These are phyloP conservation scores for Propithecus deckenii DNA, from an alignment of 2,797 vertebrate species.

Conservation along the genomic window DNA sequence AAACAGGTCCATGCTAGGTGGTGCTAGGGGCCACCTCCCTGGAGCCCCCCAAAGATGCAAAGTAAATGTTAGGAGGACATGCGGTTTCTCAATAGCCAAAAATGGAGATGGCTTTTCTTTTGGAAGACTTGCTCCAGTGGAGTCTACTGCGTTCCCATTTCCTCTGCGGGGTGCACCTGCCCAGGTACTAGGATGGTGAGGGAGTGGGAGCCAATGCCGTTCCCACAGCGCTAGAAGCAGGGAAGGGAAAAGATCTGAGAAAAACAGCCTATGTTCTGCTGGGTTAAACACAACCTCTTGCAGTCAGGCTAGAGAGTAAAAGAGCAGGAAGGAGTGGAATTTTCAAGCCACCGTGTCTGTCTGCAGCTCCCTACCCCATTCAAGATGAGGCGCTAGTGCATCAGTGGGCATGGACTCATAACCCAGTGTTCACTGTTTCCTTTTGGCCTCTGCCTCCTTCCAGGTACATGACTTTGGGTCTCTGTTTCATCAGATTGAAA, in stretches of 20 bases:
- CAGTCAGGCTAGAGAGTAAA: not conserved
- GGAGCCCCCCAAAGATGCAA: slow-evolving; percentile 21
- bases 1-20: not conserved
- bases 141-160: too few relatives aligned
- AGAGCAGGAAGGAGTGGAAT: not conserved
- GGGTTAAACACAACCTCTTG: not conserved
- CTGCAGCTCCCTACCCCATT: not conserved
- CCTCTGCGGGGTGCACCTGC: not conserved
- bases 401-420: not conserved
- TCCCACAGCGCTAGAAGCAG: not conserved
- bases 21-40: not conserved
- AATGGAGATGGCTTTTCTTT: not conserved
- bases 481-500: not conserved
- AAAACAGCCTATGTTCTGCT: not conserved
- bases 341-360: not conserved
- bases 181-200: not conserved
- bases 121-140: not conserved
- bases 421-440: not conserved
- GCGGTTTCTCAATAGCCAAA: slow-evolving; percentile 15
- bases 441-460: not conserved
- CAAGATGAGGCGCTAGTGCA: accelerated
- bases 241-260: not conserved
- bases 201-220: not conserved
- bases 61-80: slow-evolving; percentile 44
- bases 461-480: too few relatives aligned